These are phyloP conservation scores for Hemiscyllium ocellatum DNA, from an alignment of 2,113 vertebrate species.

Conservation along the genomic window DNA sequence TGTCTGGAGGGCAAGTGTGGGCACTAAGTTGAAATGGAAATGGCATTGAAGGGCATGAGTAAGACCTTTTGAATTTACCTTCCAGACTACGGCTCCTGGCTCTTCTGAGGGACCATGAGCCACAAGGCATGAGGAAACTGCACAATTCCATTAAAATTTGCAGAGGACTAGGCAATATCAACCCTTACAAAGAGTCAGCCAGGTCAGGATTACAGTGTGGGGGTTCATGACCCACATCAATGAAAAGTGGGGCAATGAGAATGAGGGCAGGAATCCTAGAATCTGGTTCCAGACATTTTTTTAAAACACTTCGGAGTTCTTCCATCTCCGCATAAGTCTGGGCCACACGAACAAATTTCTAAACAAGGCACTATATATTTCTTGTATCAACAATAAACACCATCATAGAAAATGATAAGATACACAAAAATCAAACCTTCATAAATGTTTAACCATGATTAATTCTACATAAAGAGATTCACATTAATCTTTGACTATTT, in stretches of 20 bases:
- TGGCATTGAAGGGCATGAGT: not conserved
- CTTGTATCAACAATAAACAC: not conserved
- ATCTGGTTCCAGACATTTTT: not conserved
- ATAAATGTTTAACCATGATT: constrained; percentile 28
- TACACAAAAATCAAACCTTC: not conserved
- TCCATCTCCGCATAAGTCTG: not conserved
- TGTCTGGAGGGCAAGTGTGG: not conserved
- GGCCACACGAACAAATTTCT: not conserved
- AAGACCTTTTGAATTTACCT: not conserved
- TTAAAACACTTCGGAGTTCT: not conserved
- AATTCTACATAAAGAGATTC: constrained; percentile 31
- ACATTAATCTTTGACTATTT: constrained; percentile 29
- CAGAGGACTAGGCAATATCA: not conserved
- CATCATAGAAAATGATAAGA: not conserved
- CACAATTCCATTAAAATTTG: not conserved
- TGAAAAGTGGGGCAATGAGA: not conserved
- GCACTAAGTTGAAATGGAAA: not conserved
- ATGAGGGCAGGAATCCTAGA: not conserved
- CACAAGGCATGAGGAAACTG: not conserved
- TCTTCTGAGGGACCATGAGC: not conserved
- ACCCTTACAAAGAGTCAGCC: not conserved
- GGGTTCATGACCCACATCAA: not conserved
- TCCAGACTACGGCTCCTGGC: not conserved
- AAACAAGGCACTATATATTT: not conserved
- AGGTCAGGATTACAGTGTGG: not conserved